A percentile compares a stretch with the other conserved stretches of the same genome.
Evolutionary conservation across 1,140 invertebrate species (phyloP).

Genomic region (Pogonus chalceus): DNA sequence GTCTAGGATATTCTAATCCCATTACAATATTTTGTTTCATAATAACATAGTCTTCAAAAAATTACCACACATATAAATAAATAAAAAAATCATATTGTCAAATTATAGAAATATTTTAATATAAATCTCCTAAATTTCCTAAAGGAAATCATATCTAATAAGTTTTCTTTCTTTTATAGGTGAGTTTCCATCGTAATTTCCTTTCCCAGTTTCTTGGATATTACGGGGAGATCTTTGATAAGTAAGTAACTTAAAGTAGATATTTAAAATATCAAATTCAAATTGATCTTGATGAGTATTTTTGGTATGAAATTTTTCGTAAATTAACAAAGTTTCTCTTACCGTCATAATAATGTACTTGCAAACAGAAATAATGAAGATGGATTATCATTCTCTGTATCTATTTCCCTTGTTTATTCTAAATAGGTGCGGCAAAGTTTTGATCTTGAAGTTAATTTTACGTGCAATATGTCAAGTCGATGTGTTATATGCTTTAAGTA

Average conservation of each 20-base stretch:
- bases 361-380: background rate
- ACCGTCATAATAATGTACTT: background rate
- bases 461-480: too few relatives aligned
- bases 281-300: constrained; percentile 1
- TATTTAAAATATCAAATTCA: background rate
- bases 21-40: background rate
- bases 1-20: background rate
- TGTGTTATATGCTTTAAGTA: too few relatives aligned
- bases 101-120: too few relatives aligned
- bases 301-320: background rate
- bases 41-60: too few relatives aligned
- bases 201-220: background rate
- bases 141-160: too few relatives aligned
- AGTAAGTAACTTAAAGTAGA: background rate
- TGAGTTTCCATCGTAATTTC: background rate
- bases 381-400: too few relatives aligned
- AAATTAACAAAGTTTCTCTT: background rate
- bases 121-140: too few relatives aligned
- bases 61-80: too few relatives aligned
- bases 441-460: too few relatives aligned
- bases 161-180: too few relatives aligned
- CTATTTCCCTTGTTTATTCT: background rate
- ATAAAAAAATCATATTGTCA: too few relatives aligned
- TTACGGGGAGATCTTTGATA: background rate
- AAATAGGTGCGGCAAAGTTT: background rate